Base-by-base conservation (phyloP, 1,140 invertebrate species). In the Aplysia californica region DNA sequence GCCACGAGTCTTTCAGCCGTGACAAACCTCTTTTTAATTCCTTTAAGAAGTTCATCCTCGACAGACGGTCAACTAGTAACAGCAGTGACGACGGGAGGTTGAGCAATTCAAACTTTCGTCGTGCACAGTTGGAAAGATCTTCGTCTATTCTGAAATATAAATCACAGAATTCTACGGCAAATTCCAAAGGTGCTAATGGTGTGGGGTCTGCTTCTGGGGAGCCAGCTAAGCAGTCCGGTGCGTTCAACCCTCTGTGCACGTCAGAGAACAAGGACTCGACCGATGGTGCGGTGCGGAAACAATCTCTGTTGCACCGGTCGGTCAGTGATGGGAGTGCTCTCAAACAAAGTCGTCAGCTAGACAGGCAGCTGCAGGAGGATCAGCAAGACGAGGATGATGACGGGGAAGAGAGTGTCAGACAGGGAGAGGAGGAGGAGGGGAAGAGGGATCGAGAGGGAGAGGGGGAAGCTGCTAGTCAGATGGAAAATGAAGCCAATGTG, bases 261-360 rank as follows among this genome's bases (percentile, higher is more conserved):
- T 23, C 3, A 21, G 41, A 61, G 21, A 36, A 2, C 29, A 55
- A 59, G 39, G 44, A 50, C 44, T 15, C 10, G 10, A n/a, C 44
- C n/a, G 44, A 50, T 50, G n/a, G 39, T 23, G 36, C 26, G 20
- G 36, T 26, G 20, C 36, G 10, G 64, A 41, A 31, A 67, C 33
- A 31, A 36, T 31, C 38, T 21, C 0, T 55, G 20, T 21, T 75
- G 35, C 64, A 50, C 23, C 68, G 77, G 39, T 75, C 71, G n/a
- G 39, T 69, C 44, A 78, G 77, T 75, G 77, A 78, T 44, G 41
- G 36, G 3, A 50, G 33, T 33, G 41, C 68, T 58, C 33, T 67
- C 5, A 59, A 55, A 56, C 56, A 72, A 31, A 76, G 59, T 72
- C 29, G n/a, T 21, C 64, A 44, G 38, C n/a, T 65, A 41, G 55